Percentiles rank a stretch among this genome's conserved stretches.
Evolutionary conservation across 2,888 invertebrate species (phyloP).

Genomic region (Buathra laborator): DNA sequence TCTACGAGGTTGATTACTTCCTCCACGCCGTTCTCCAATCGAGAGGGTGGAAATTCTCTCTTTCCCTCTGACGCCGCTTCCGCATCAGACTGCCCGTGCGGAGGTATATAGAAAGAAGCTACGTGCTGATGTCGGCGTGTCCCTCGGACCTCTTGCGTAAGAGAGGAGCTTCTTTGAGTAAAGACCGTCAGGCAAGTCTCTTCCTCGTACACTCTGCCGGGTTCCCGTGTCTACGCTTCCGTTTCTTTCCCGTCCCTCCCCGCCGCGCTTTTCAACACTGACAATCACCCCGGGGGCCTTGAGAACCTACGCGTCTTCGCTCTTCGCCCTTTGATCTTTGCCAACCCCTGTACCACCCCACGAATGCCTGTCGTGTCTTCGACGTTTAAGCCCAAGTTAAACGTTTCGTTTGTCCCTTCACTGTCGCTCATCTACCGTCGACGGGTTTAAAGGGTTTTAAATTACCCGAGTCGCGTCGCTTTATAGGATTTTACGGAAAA

Average conservation of each 20-base stretch:
- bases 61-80: not conserved
- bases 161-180: conserved; percentile 42
- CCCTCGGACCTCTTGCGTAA: conserved; percentile 19
- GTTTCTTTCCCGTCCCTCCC: not conserved
- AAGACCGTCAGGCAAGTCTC: not conserved
- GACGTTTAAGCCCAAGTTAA: conserved; percentile 40
- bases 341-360: not conserved
- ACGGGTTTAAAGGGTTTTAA: conserved; percentile 30
- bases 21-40: conserved; percentile 52
- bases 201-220: conserved; percentile 5
- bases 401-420: conserved; percentile 34
- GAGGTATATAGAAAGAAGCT: not conserved
- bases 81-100: not conserved
- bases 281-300: conserved; percentile 31
- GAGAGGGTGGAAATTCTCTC: conserved; percentile 9
- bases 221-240: conserved; percentile 2
- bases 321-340: conserved; percentile 51
- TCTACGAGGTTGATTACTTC: conserved; percentile 72
- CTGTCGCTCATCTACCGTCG: not conserved
- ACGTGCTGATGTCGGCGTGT: conserved; percentile 5
- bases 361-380: conserved; percentile 26
- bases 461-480: conserved; percentile 17
- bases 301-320: conserved; percentile 28
- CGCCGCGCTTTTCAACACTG: conserved; percentile 29
- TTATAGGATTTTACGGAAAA: conserved; percentile 4